Evolutionary conservation across 1,140 invertebrate genomes (phyloP).

Genomic region (Drosophila watanabei): DNA sequence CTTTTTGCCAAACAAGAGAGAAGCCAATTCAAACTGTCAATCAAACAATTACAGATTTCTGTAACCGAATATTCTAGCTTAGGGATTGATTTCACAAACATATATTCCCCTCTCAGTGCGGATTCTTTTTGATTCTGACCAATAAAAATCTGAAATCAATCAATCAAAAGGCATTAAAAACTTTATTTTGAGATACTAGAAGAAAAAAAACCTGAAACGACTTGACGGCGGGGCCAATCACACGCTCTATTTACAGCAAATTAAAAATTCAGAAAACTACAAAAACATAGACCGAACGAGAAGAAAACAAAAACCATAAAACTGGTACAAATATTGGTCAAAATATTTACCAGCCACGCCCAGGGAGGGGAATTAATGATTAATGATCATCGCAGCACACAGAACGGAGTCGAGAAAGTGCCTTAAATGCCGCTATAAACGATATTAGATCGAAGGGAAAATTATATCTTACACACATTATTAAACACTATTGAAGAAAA

Average conservation of each 20-base stretch:
- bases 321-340: conserved; percentile 76
- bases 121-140: conserved; percentile 34
- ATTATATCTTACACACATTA: conserved; percentile 62
- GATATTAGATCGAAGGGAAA: conserved; percentile 34
- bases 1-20: no score
- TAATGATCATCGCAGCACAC: conserved; percentile 44
- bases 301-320: conserved; percentile 61
- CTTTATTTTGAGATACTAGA: conserved; percentile 23
- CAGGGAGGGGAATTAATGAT: conserved; percentile 44
- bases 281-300: conserved; percentile 58
- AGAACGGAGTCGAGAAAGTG: conserved; percentile 60
- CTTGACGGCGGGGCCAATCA: conserved; percentile 64
- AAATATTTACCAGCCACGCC: conserved; percentile 75
- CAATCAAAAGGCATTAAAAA: conserved; percentile 76
- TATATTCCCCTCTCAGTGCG: conserved; percentile 15
- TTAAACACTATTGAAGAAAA: conserved; percentile 35
- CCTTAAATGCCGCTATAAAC: conserved; percentile 59
- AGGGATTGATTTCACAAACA: conserved; percentile 27
- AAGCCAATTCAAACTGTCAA: conserved; percentile 64
- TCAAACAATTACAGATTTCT: conserved; percentile 50
- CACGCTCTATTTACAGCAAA: conserved; percentile 82
- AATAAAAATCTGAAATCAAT: conserved; percentile 57
- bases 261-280: conserved; percentile 67
- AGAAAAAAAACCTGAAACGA: conserved; percentile 34
- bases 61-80: conserved; percentile 48